Conservation (phyloP, 2,113 vertebrate genomes). For the Eretmochelys imbricata region DNA sequence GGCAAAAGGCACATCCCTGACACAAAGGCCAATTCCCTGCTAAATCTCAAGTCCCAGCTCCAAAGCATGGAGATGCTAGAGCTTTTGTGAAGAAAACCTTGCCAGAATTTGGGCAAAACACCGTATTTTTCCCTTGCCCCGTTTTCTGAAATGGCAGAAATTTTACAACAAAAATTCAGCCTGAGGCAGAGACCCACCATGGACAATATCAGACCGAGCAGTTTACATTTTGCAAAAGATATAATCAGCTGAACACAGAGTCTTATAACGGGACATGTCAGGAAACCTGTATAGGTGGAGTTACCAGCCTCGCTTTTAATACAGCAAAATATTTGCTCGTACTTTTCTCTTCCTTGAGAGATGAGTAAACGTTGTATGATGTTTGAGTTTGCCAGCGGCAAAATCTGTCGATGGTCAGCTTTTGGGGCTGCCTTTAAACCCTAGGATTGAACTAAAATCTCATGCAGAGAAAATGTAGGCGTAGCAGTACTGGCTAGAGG, state of each 20-base stretch:
- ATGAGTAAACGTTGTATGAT: background rate
- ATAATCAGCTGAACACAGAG: background rate
- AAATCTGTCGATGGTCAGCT: background rate
- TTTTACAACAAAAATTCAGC: background rate
- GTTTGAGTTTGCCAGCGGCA: background rate
- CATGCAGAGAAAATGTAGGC: background rate
- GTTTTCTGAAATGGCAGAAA: background rate
- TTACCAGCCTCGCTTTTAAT: slow-evolving; percentile 47
- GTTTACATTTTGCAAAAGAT: background rate
- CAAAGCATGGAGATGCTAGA: background rate
- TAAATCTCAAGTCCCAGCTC: background rate
- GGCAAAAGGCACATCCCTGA: background rate
- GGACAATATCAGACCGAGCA: background rate
- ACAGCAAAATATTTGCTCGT: slow-evolving; percentile 23
- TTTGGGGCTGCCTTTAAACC: background rate
- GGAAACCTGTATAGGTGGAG: slow-evolving; percentile 34
- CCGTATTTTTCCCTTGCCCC: background rate
- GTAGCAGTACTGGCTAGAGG: background rate
- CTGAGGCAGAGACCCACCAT: background rate
- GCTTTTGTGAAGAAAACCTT: background rate
- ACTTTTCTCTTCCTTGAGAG: slow-evolving; percentile 13
- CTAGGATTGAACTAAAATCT: background rate
- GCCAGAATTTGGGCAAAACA: background rate
- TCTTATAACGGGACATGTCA: slow-evolving; percentile 44
- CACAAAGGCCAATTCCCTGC: background rate